Conservation (phyloP, 2,113 vertebrate genomes). For the Macroglossus sobrinus region DNA sequence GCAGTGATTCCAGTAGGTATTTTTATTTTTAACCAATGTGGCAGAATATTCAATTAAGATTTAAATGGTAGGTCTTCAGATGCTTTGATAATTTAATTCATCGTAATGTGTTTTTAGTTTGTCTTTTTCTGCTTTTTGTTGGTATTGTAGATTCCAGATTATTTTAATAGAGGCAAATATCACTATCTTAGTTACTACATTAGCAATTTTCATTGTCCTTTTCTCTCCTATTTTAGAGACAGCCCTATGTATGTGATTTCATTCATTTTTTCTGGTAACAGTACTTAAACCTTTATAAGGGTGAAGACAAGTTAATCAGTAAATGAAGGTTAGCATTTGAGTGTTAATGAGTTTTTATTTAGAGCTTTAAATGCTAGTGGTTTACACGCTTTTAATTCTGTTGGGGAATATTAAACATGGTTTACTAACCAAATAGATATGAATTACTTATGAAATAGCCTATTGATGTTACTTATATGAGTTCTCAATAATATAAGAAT, state of each 20-base stretch:
- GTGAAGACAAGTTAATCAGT: neutral
- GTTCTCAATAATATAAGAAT: neutral
- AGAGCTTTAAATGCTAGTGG: neutral
- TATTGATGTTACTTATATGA: neutral
- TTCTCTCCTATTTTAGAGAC: neutral
- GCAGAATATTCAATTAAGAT: neutral
- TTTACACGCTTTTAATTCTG: neutral
- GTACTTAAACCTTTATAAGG: neutral
- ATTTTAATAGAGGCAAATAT: neutral
- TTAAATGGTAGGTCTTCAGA: slow-evolving; percentile 3
- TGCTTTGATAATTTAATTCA: neutral
- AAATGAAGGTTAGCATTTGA: neutral
- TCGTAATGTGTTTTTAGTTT: neutral
- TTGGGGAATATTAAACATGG: neutral
- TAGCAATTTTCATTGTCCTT: neutral
- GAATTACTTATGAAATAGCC: neutral
- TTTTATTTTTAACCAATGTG: neutral
- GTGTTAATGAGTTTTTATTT: neutral
- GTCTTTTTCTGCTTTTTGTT: neutral
- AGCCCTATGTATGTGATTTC: neutral
- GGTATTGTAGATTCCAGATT: neutral
- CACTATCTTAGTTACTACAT: neutral
- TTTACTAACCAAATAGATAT: neutral
- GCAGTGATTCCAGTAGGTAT: neutral
- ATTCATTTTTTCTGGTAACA: neutral